Evolutionary conservation across 2,113 vertebrate species (phyloP), one percentile per base, ranked within the genome.

Genomic region (Gorsachius goisagi): DNA sequence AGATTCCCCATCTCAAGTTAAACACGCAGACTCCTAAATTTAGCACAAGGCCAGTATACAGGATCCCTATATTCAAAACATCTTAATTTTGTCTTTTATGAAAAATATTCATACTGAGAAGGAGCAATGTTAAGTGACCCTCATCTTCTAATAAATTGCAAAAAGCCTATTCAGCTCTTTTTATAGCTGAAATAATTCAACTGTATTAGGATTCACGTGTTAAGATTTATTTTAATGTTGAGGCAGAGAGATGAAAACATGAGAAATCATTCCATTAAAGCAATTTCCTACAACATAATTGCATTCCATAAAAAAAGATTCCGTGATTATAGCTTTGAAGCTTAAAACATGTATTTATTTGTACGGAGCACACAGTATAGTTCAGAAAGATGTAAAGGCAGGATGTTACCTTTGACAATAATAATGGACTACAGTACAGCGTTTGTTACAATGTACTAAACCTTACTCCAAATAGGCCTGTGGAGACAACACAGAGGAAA

Each of bases 231-330:
- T 93, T 96, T 84, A 94, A 89, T 72, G 55, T 82, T 15, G 7
- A 88, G 39, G 72, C 58, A 82, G 58, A 91, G 64, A 88, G 92
- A 96, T 86, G 84, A 95, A 96, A 96, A 96, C 81, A 86, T 53
- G 39, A 93, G 76, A 96, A 96, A 96, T 87, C 81, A 91, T 87
- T 90, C 91, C 79, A 94, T 95, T 93, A 95, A 96, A 91, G 90
- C 78, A 71, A 87, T 94, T 96, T 96, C 84, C 84, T 94, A 76
- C 64, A 89, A 80, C 47, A 84, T 64, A 96, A 95, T 93, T 94
- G 91, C 87, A 58, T 53, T 85, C 81, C 92, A 95, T 93, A 72
- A 93, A 93, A 93, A 93, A 85, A 96, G 71, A 81, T 52, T 63
- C 67, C 39, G 60, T 82, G 88, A 96, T 97, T 83, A 95, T 14